Base-by-base conservation (phyloP, 2,797 vertebrate species). In the Pangasius larnaudii region DNA sequence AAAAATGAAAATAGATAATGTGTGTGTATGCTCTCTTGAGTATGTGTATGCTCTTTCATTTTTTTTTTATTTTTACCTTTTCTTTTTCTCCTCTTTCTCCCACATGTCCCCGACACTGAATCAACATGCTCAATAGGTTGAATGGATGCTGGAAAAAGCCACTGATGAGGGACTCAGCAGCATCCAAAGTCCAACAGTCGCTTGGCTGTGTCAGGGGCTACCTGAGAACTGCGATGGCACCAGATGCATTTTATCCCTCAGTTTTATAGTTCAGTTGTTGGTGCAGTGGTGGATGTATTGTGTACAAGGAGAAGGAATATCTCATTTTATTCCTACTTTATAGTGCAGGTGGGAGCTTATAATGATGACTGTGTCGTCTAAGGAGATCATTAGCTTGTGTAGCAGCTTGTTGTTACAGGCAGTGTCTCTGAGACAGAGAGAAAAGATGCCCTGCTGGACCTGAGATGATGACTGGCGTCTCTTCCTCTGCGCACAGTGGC, bases 371-470 rank as follows among this genome's bases (percentile, higher is more conserved):
- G 30, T 33, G 19, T 69, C 46, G 2, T 39, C 71, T 30, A 18
- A 82, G 58, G 74, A 74, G 74, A 85, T 85, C 75, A 85, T 72
- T 80, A 85, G 74, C 16, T 58, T 71, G 74, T 58, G 82, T 33
- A 69, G 63, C 59, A 56, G 77, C 46, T 69, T 80, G 30, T 46
- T 36, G 75, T 71, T 69, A n/a, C 49, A 39, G 49, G 9, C 61
- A 78, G 27, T 72, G 67, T 72, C 53, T 36, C 24, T 65, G 22
- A 27, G 22, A 61, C 8, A 36, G 42, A 72, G 49, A 1, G 9
- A 63, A 46, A 42, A n/a, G 18, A 61, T 59, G 42, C 71, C 77
- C 77, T n/a, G 63, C 80, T 89, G 69, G 75, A 83, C 42, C 11
- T 18, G 81, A 83, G 87, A 9, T 74, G 42, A 84, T 85, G 39